A percentile compares a stretch with the other conserved stretches of the same genome.
Conservation (phyloP, 2,113 vertebrate species). For the Eidolon helvum region DNA sequence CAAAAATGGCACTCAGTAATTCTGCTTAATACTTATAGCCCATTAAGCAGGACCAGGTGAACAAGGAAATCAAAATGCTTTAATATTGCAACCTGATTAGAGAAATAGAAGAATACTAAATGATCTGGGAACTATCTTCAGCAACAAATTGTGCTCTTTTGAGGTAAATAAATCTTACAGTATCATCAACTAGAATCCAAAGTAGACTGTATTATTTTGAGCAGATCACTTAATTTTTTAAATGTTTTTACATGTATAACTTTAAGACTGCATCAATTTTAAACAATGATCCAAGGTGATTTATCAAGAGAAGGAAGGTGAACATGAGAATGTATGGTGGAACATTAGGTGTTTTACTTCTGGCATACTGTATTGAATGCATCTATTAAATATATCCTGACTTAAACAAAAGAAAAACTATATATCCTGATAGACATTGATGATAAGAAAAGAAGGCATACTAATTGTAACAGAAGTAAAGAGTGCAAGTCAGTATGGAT, state of each 20-base stretch:
- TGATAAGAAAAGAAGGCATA: background rate
- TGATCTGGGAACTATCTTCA: background rate
- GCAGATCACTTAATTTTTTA: background rate
- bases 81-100: background rate
- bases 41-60: conserved; percentile 1
- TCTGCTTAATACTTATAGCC: background rate
- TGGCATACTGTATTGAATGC: background rate
- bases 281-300: background rate
- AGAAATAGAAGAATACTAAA: background rate
- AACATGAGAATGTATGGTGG: background rate
- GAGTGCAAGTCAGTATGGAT: rapidly evolving
- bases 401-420: too few relatives aligned
- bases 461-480: background rate
- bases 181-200: background rate
- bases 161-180: background rate
- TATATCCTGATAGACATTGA: background rate
- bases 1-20: background rate
- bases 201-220: background rate
- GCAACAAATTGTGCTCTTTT: background rate
- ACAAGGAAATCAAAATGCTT: background rate
- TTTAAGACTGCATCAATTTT: background rate
- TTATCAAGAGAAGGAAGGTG: background rate
- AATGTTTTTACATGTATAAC: background rate
- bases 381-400: background rate
- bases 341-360: background rate